Evolutionary conservation across 2,888 invertebrate species (phyloP).

Genomic region (Sabatieria punctata): DNA sequence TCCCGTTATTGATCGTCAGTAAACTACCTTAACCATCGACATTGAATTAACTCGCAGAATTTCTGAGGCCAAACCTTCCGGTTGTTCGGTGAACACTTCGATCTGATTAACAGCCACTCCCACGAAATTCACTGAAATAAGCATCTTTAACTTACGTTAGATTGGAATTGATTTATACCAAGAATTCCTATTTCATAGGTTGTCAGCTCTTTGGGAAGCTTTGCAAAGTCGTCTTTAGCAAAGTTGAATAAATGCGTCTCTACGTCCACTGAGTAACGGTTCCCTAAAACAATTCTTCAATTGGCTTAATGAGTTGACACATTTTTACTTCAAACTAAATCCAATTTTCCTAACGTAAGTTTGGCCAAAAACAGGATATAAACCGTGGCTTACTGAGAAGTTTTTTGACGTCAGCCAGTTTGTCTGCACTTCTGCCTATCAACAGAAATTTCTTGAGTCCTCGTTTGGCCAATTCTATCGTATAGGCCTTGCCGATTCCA

Average conservation of each 20-base stretch:
- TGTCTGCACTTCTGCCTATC: constrained; percentile 21
- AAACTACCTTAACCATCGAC: too few species aligned
- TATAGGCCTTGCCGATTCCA: constrained; percentile 30
- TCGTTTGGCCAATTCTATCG: constrained; percentile 22
- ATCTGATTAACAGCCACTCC: constrained; percentile 25
- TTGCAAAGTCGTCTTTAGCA: constrained; percentile 15
- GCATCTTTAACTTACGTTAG: too few species aligned
- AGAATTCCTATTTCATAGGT: constrained; percentile 25
- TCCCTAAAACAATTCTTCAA: constrained; percentile 16
- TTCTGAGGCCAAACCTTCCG: too few species aligned
- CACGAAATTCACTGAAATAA: constrained; percentile 25
- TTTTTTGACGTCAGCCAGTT: constrained; percentile 11
- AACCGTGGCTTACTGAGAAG: not conserved
- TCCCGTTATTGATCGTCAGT: too few species aligned
- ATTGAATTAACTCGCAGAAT: too few species aligned
- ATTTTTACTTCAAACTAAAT: too few species aligned
- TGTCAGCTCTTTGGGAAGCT: constrained; percentile 16
- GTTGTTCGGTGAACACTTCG: constrained; percentile 25
- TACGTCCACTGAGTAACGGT: constrained; percentile 12
- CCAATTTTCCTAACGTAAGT: too few species aligned
- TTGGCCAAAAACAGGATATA: not conserved
- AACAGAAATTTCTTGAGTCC: constrained; percentile 25
- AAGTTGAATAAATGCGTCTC: constrained; percentile 24
- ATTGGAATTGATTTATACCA: too few species aligned
- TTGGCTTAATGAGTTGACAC: too few species aligned